A percentile compares a stretch with the other conserved stretches of the same genome.
phyloP scores from a whole-genome alignment of 2,888 invertebrate species.

The Thelaira solivaga region DNA sequence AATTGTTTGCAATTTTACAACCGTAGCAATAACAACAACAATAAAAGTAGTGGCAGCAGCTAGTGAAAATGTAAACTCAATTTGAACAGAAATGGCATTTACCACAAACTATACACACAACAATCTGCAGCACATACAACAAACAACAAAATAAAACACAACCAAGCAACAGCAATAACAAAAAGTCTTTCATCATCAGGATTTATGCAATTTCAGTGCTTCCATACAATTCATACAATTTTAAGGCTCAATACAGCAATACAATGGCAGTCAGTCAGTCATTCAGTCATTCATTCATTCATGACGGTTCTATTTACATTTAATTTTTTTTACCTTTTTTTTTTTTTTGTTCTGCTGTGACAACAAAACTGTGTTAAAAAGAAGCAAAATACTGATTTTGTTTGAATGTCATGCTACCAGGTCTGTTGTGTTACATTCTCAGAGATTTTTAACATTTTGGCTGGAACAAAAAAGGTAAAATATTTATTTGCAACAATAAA shows the following conservation, averaged over 20 bases:
- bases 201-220: background rate
- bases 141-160: background rate
- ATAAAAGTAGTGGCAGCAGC: background rate
- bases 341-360: too few species aligned
- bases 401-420: slow-evolving; percentile 4
- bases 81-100: slow-evolving; percentile 6
- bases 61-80: too few species aligned
- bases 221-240: background rate
- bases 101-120: slow-evolving; percentile 10
- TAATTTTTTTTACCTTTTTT: background rate
- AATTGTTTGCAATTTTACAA: slow-evolving; percentile 32
- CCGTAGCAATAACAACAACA: background rate
- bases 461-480: slow-evolving; percentile 17
- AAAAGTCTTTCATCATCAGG: too few species aligned
- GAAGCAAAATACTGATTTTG: background rate
- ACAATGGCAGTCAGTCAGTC: too few species aligned
- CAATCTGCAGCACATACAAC: background rate
- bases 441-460: background rate
- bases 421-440: background rate
- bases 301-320: slow-evolving; percentile 2
- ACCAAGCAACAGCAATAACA: too few species aligned
- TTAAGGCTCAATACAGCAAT: background rate
- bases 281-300: too few species aligned
- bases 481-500: background rate
- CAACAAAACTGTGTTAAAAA: background rate